Base-by-base conservation (phyloP, 1,140 invertebrate genomes). In the Drosophila parabipectinata region DNA sequence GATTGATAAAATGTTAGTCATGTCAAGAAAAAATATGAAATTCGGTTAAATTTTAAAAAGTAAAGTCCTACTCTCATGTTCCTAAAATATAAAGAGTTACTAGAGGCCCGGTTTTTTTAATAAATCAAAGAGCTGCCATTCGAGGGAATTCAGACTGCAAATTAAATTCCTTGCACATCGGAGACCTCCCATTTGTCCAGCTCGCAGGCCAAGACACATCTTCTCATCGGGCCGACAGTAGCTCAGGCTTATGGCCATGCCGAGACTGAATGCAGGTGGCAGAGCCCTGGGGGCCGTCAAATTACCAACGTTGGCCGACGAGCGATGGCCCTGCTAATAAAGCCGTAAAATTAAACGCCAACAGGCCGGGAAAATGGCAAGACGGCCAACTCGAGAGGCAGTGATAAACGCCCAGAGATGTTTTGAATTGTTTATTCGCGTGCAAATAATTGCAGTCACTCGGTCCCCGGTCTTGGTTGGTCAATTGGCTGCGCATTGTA, bases 301-400 rank as follows among this genome's bases (percentile, higher is more conserved):
- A 84, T 85, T 84, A 85, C 82, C 77, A 59, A 53, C 32, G 39
- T 30, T 32, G 48, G 59, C 15, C 68, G 41, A 32, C 21, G 34
- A 34, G 14, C 64, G 44, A 57, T 72, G 77, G 44, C 78, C 56
- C 63, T 66, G 66, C 63, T 87, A 87, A 87, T 87, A 88, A 87
- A 87, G 83, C 83, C 83, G 83, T 87, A 87, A 87, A 87, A 88
- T 88, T 87, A 88, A 87, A 87, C 76, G 79, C 71, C 79, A 72
- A 75, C 73, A 64, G 83, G 51, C 54, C 52, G 24, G 53, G 41
- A 48, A 67, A 69, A 47, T 68, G 48, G 64, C 58, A 21, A 67
- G 37, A n/a, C 44, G 18, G 15, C 28, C 55, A 34, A 61, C 9
- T 53, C 71, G 32, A 59, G 57, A 39, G 50, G 47, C 82, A 88